Evolutionary conservation across 2,888 invertebrate genomes (phyloP), one percentile per base, ranked within the genome.

Genomic region (Philereme vetulata): DNA sequence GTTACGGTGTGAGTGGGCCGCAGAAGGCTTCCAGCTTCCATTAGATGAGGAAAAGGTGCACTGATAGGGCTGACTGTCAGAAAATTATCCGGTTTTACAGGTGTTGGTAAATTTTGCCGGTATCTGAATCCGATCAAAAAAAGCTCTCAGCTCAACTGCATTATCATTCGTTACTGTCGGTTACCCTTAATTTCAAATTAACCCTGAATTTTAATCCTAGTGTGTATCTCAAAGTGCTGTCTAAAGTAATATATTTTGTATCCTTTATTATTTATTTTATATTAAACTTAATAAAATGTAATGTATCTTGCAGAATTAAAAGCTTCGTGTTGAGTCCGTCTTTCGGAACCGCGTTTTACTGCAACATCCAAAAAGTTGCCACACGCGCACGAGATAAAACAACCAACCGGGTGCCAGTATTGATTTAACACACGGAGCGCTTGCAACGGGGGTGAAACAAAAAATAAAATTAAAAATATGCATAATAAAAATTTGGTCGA

Each of bases 401-500:
- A 70, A 67, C 56, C 65, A 56, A 62, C 65, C 67, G 62, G 58
- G 63, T 71, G 68, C 72, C 77, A 73, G 72, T 72, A 72, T 72
- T 71, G 72, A 72, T 70, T 70, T 68, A 70, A 68, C 63, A 66
- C 60, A 63, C 57, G 55, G 60, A 58, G 52, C 50, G 65, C 77
- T 75, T 72, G 71, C 70, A 80, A 67, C 72, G 81, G 81, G 85
- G 84, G 80, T 74, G 83, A 77, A 78, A 77, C 73, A 77, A 85
- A 84, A 88, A 89, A 87, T 84, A 85, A 89, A 90, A 87, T 87
- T 86, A 88, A 89, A 88, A 90, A 90, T 90, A 86, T 86, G 86
- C 84, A 86, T 85, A 83, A 80, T 85, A 85, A 90, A 90, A 89
- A 88, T 90, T 88, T 70, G 86, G 86, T 86, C 90, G 87, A 85